Base-by-base conservation (phyloP, 2,888 invertebrate species). In the Zygaena filipendulae region DNA sequence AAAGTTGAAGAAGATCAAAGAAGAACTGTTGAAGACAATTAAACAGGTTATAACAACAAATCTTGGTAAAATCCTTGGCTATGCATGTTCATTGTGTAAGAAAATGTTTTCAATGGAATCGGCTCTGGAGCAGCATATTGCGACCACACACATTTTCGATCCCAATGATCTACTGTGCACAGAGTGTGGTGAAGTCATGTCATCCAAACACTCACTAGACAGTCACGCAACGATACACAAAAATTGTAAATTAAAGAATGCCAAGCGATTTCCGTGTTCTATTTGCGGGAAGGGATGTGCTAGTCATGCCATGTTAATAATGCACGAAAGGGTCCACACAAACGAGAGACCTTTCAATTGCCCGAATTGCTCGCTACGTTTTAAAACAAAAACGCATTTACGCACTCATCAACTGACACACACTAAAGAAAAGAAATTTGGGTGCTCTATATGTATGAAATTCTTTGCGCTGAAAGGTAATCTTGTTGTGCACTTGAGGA, bases 401-500 rank as follows among this genome's bases (percentile, higher is more conserved):
- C 42, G 79, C 3, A 81, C 81, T 2, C 81, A 81, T 38, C 81
- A 81, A 39, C 47, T 81, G 2, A 81, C 81, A 6, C 81, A 81
- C 35, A 81, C 81, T 0, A 56, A 81, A 7, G 81, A 81, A 30
- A 81, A 80, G 44, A 75, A 77, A 35, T 81, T 81, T 52, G 80
- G 81, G 1, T 81, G 81, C 40, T 80, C 81, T 0, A 71, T 80
- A 21, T 81, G 81, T 40, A 71, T 79, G 79, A 81, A 81, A 31
- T 81, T 79, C 52, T 81, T 81, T 49, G 79, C 81, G 0, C 38
- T 81, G 3, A 81, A 81, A 50, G 81, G 81, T 0, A 81, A 81
- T 38, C 50, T 81, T 20, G 79, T 81, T 0, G 77, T 82, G 2
- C 82, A 82, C 45, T 49, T 77, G 23, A 43, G 82, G 3, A 81